phyloP scores from a whole-genome alignment of 2,888 invertebrate species.

The Heteromyza rotundicornis region DNA sequence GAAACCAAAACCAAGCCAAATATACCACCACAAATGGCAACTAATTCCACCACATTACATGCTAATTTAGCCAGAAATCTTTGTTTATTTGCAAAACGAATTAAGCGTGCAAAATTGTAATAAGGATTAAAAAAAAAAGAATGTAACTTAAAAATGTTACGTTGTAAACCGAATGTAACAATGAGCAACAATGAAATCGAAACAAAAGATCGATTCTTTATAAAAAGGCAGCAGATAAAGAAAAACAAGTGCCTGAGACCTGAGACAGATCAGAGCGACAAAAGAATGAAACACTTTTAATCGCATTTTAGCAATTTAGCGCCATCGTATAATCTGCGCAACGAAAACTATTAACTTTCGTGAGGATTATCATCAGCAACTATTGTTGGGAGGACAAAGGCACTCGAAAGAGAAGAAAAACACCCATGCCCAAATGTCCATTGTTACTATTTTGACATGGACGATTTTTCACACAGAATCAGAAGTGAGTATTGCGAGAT shows the following conservation, averaged over 20 bases:
- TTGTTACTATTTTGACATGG: conserved; percentile 60
- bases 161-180: conserved; percentile 20
- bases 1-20: not conserved
- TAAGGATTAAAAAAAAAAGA: conserved; percentile 1
- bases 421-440: not conserved
- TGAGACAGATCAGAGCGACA: conserved; percentile 37
- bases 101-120: conserved; percentile 8
- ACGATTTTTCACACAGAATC: conserved; percentile 37
- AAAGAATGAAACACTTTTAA: conserved; percentile 34
- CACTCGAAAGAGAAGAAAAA: conserved; percentile 20
- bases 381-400: conserved; percentile 40
- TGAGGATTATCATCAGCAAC: conserved; percentile 48
- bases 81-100: conserved; percentile 13
- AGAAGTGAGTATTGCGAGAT: not conserved
- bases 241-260: too few relatives aligned
- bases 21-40: not conserved
- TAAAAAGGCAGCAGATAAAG: conserved; percentile 13
- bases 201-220: conserved; percentile 21
- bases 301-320: conserved; percentile 54
- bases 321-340: conserved; percentile 51
- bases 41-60: conserved; percentile 44
- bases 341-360: conserved; percentile 45
- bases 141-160: conserved; percentile 8
- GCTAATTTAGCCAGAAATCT: conserved; percentile 38
- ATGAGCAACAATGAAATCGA: conserved; percentile 22